A percentile compares a stretch with the other conserved stretches of the same genome.
Conservation (phyloP, 2,888 invertebrate genomes). For the Norana najaformis region DNA sequence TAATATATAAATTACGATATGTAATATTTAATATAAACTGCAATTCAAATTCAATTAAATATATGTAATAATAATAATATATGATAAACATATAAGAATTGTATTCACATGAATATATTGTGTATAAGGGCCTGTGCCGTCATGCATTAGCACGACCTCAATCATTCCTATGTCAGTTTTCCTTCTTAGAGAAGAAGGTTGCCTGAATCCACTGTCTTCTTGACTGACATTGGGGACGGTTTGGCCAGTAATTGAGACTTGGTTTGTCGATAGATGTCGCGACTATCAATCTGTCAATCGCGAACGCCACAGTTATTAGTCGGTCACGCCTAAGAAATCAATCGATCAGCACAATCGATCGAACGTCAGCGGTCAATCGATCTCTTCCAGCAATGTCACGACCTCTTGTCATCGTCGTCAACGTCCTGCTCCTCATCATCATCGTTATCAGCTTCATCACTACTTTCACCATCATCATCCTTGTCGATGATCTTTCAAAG, state of each 20-base stretch:
- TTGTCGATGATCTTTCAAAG: not conserved
- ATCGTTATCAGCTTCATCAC: too few species aligned
- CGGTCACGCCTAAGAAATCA: not conserved
- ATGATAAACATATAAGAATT: not conserved
- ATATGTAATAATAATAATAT: too few species aligned
- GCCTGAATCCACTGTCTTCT: too few species aligned
- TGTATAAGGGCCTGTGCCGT: not conserved
- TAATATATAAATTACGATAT: too few species aligned
- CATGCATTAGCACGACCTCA: not conserved
- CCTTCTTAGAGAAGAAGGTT: not conserved
- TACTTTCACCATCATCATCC: too few species aligned
- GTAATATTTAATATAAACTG: too few species aligned
- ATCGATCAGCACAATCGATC: not conserved
- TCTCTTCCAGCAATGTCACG: not conserved
- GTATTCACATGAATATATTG: not conserved
- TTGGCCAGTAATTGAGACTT: not conserved
- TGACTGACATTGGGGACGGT: not conserved
- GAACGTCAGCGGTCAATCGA: not conserved
- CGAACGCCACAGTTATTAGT: not conserved
- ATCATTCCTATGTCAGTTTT: not conserved
- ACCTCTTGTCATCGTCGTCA: not conserved
- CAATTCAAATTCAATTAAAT: too few species aligned
- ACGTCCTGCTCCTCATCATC: too few species aligned
- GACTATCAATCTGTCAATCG: not conserved
- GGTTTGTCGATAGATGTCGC: not conserved